Evolutionary conservation across 37 sponge, comb jelly and placozoan species (phyloP).

Genomic region (Corticium candelabrum): DNA sequence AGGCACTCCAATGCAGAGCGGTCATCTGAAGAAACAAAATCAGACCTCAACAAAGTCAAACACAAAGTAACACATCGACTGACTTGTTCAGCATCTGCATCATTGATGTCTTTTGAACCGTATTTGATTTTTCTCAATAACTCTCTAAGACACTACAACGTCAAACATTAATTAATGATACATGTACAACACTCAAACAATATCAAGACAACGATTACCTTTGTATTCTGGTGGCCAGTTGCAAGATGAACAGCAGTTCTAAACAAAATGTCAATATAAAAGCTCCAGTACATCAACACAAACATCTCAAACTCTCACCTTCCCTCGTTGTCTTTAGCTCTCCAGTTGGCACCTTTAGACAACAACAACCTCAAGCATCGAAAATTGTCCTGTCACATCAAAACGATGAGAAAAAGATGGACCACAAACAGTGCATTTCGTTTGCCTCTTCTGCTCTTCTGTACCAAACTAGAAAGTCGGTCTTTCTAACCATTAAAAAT

Average conservation of each 20-base stretch:
- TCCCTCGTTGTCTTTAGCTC: constrained; percentile 48
- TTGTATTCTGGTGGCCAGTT: constrained; percentile 37
- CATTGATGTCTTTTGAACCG: constrained; percentile 44
- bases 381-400: constrained; percentile 24
- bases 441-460: no score
- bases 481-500: no score
- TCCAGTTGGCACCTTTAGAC: constrained; percentile 18
- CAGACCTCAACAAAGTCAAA: neutral
- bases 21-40: constrained; percentile 54
- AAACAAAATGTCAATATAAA: no score
- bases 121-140: constrained; percentile 33
- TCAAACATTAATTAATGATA: neutral
- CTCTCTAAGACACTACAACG: constrained; percentile 41
- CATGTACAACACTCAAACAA: neutral
- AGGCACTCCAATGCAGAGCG: constrained; percentile 87
- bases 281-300: no score
- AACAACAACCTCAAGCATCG: constrained; percentile 49
- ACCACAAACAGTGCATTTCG: no score
- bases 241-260: constrained; percentile 63
- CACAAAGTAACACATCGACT: neutral
- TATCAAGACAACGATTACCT: constrained; percentile 5
- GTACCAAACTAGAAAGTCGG: no score
- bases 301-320: no score
- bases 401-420: no score
- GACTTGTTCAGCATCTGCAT: constrained; percentile 62